Evolutionary conservation across 2,888 invertebrate genomes (phyloP), one percentile per base, ranked within the genome.

Genomic region (Apocheima hispidaria): DNA sequence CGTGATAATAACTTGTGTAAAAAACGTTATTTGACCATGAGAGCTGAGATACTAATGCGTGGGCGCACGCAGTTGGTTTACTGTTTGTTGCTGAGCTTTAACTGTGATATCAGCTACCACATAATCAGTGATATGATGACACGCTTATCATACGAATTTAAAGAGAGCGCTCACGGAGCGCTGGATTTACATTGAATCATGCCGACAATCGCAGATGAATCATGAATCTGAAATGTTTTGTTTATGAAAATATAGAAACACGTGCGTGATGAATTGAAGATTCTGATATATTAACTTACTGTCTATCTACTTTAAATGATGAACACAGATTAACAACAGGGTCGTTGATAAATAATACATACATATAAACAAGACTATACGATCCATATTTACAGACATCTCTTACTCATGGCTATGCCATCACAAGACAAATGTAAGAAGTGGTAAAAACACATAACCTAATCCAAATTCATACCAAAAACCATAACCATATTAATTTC

Each of bases 71-170:
- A 35, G 26, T 57, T 41, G 50, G 35, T 43, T 36, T 36, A 57
- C 50, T 51, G 50, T 57, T 44, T 51, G 10, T 33, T 30, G n/a
- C 23, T 46, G 14, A 46, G 41, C 28, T 53, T 28, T 52, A 58
- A 55, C 9, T 36, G 21, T 20, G 20, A 33, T 59, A 53, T 49
- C 40, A 16, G 51, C 54, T 52, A 57, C 62, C 60, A 20, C 52
- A 23, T 60, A 38, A 62, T 65, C 66, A 59, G 44, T 55, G 58
- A 65, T 62, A 65, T 35, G 51, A 62, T 53, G 63, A 54, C 54
- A 56, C 14, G 49, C 38, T 65, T 68, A 62, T 70, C 60, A 36
- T 21, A 43, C 28, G 52, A 61, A 59, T 58, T 49, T 61, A 51
- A 63, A 57, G 58, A 18, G 38, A 56, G 50, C 49, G 50, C 36